Evolutionary conservation across 2,113 vertebrate genomes (phyloP), one percentile per base, ranked within the genome.

Genomic region (Carettochelys insculpta): DNA sequence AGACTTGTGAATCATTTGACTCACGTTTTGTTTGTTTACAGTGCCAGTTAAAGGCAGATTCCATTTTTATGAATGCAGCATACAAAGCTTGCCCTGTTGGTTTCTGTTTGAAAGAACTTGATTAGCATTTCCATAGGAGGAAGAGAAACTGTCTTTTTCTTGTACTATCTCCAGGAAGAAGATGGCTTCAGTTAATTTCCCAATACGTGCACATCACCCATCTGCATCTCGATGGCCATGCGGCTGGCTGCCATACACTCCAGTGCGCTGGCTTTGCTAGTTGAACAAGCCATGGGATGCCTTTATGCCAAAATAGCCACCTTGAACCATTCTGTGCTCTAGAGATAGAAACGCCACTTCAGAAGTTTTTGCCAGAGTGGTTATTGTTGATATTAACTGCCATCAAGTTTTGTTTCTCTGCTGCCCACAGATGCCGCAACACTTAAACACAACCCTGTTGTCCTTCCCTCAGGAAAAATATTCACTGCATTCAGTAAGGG

Each of bases 101-200:
- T 83, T 84, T 0, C 0, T 87, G 45, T 92, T 95, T 94, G 87
- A 82, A 82, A 83, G 85, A 79, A 48, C 38, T 83, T 52, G 24
- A 24, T 88, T 86, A 82, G n/a, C 54, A 54, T 87, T 91, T 73
- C 90, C 80, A 84, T 71, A 81, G 77, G 87, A 92, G 93, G 89
- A 82, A 92, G 50, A 24, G 14, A 79, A 88, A 52, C 38, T 54
- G 38, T 54, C n/a, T 41, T 53, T 82, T 93, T 77, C 12, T 83
- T 58, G 43, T 56, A 43, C 52, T 27, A 8, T 56, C n/a, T 58
- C 71, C 68, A 71, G 61, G 25, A n/a, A 89, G 52, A 54, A n/a
- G 82, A 85, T 0, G 0, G 2, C 78, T 81, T 78, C 13, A 11
- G 4, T 10, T 65, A 22, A 87, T 87, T 88, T 88, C 86, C 58